These are phyloP conservation scores for Palaemon carinicauda DNA, from an alignment of 1,140 invertebrate species.

Conservation along the genomic window DNA sequence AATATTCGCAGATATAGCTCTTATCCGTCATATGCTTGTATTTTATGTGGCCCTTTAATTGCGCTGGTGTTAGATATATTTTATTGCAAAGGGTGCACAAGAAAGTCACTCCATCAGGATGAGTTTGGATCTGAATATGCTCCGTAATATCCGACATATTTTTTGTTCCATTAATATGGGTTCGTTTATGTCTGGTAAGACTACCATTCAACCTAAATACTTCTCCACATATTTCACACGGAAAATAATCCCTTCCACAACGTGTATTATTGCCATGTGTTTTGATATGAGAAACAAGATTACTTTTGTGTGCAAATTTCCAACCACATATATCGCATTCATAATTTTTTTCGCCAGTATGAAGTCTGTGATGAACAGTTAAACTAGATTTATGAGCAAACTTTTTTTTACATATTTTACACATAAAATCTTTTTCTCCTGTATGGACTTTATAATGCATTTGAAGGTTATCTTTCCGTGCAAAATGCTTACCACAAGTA, in stretches of 20 bases:
- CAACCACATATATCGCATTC: neutral
- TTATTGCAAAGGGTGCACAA: no score
- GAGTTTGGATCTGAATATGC: no score
- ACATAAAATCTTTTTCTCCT: neutral
- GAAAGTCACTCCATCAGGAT: no score
- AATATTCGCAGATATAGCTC: neutral
- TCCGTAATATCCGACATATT: no score
- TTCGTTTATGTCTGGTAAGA: no score
- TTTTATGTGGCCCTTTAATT: no score
- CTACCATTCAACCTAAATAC: neutral
- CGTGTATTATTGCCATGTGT: neutral
- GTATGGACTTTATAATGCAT: neutral
- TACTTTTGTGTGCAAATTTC: neutral
- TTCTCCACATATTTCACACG: neutral
- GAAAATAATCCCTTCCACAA: neutral
- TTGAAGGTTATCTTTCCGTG: neutral
- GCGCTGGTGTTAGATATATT: no score
- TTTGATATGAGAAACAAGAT: neutral
- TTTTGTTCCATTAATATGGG: no score
- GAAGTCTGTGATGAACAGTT: neutral
- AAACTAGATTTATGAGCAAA: neutral
- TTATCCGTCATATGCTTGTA: neutral
- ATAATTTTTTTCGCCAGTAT: neutral
- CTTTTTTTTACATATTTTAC: neutral
- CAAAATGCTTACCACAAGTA: neutral